Percentiles rank a stretch among this genome's conserved stretches.
phyloP scores from a whole-genome alignment of 1,140 invertebrate species.

The Drosophila sechellia region DNA sequence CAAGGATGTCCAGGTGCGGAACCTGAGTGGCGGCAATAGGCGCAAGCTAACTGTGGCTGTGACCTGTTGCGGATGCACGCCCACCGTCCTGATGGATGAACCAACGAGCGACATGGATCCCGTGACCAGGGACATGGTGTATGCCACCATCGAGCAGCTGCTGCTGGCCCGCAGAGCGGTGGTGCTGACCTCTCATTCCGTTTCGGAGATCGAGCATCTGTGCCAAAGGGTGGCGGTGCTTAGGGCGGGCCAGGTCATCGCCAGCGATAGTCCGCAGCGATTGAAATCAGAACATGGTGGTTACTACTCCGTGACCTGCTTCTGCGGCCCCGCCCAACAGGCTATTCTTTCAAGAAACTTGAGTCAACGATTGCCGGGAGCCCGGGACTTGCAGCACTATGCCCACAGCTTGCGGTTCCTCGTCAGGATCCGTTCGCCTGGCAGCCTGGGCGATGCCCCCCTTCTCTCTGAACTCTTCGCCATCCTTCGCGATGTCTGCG shows the following conservation, averaged over 20 bases:
- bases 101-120: constrained; percentile 90
- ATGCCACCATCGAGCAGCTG: constrained; percentile 86
- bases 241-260: constrained; percentile 88
- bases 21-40: constrained; percentile 92
- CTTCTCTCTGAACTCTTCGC: constrained; percentile 65
- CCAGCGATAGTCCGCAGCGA: constrained; percentile 89
- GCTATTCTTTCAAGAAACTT: constrained; percentile 57
- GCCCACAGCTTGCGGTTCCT: constrained; percentile 68
- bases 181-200: constrained; percentile 90
- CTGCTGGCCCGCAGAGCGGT: constrained; percentile 86
- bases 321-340: constrained; percentile 66
- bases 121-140: constrained; percentile 88
- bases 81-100: constrained; percentile 91
- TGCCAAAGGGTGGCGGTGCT: constrained; percentile 90
- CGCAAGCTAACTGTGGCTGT: constrained; percentile 94
- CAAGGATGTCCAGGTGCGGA: constrained; percentile 85
- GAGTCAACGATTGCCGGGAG: constrained; percentile 38
- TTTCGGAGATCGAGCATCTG: constrained; percentile 91
- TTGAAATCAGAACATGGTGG: constrained; percentile 88
- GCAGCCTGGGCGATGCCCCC: not conserved
- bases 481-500: constrained; percentile 40
- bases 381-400: constrained; percentile 67
- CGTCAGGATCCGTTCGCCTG: constrained; percentile 29
- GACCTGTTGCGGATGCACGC: constrained; percentile 91
- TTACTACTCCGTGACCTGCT: constrained; percentile 74